Base-by-base conservation (phyloP, 2,888 invertebrate species). In the Alitta virens region DNA sequence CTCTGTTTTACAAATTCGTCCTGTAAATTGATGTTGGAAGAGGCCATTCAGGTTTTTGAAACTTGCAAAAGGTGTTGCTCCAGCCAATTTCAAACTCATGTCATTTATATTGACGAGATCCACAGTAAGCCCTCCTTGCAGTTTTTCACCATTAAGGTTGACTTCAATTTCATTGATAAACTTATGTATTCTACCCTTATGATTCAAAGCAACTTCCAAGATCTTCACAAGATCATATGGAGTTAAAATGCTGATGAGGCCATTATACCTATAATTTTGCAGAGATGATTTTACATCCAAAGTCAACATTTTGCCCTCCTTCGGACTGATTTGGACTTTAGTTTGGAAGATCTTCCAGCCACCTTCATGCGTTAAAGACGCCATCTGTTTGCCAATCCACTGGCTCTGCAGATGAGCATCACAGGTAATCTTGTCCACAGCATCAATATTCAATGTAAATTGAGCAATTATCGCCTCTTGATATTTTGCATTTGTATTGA, bases 341-440 rank as follows among this genome's bases (percentile, higher is more conserved):
- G 53, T 61, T 21, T 52, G 26, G 43, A 61, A 53, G 60, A 60
- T 51, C 21, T n/a, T 27, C 21, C 50, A 50, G 16, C 21, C 16
- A n/a, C 63, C 63, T 7, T 56, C 27, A 24, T 63, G 63, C 18
- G 7, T 33, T 5, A 33, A 12, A 7, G 33, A 33, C 5, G 33
- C 33, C 7, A 12, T 33, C 33, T 33, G 33, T 12, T 33, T 33
- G 33, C 33, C 33, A 33, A 5, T 33, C 33, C 33, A 33, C 12
- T 33, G 5, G 5, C 7, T 33, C 33, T 12, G 5, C 7, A 33
- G 33, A 7, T 7, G 12, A 12, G 5, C 12, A 33, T 33, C 33
- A n/a, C n/a, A n/a, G n/a, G n/a, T n/a, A 33, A 33, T 33, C 33
- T 33, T 33, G 7, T 12, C 12, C 33, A 33, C 12, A 33, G 33